A percentile compares a stretch with the other conserved stretches of the same genome.
phyloP scores from a whole-genome alignment of 2,888 invertebrate genomes.

The Pristionchus fissidentatus region DNA sequence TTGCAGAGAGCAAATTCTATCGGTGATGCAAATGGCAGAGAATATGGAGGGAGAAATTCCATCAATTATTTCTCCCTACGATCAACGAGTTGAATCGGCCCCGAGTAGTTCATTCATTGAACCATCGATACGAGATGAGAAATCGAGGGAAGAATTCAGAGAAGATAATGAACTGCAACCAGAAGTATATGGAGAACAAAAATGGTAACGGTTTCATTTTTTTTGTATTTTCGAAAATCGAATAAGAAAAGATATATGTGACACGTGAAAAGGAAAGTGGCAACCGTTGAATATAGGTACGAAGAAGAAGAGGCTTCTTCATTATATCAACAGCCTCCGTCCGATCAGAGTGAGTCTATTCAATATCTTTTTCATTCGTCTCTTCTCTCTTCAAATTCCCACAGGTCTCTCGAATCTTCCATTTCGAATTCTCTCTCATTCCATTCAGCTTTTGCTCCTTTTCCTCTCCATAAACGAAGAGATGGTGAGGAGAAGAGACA shows the following conservation, averaged over 20 bases:
- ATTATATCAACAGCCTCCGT: background rate
- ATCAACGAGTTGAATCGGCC: no score
- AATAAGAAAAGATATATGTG: no score
- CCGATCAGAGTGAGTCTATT: no score
- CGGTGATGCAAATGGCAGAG: constrained; percentile 46
- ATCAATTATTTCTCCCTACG: background rate
- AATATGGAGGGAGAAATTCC: constrained; percentile 40
- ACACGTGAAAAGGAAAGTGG: no score
- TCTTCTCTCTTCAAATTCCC: background rate
- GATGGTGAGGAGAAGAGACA: background rate
- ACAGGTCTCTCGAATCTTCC: background rate
- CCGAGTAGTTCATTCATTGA: no score
- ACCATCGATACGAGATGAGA: background rate
- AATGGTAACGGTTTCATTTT: no score
- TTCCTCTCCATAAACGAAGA: constrained; percentile 1
- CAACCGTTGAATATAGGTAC: background rate
- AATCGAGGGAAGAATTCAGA: background rate
- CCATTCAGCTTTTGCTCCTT: background rate
- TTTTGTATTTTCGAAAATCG: no score
- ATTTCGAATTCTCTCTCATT: background rate
- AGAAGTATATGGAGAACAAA: background rate
- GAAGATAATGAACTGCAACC: background rate
- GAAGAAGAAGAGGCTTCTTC: background rate
- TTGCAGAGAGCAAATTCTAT: constrained; percentile 41
- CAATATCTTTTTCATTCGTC: background rate